phyloP scores from a whole-genome alignment of 2,113 vertebrate species.

The Alethe castanea region DNA sequence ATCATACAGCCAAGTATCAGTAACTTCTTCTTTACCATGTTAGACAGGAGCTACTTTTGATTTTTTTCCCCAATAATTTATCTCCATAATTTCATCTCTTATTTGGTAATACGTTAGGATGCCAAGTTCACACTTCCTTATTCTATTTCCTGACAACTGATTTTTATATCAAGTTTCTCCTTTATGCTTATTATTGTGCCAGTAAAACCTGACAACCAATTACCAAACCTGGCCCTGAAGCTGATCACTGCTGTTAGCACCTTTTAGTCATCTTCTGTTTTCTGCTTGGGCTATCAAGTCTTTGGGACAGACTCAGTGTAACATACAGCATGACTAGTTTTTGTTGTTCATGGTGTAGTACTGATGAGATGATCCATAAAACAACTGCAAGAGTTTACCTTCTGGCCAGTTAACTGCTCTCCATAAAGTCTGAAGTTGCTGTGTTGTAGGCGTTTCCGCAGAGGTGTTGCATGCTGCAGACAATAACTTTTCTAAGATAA shows the following conservation, averaged over 20 bases:
- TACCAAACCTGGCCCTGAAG: not conserved
- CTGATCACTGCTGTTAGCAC: not conserved
- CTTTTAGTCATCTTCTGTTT: not conserved
- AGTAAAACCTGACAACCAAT: not conserved
- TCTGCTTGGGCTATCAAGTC: not conserved
- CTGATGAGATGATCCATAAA: not conserved
- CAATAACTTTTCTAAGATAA: conserved; percentile 82
- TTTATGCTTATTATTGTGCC: not conserved
- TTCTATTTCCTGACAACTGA: not conserved
- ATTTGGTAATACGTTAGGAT: not conserved
- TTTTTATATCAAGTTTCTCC: not conserved
- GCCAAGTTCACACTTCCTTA: not conserved
- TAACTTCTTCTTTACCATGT: not conserved
- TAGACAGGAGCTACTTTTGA: not conserved
- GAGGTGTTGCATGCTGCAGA: conserved; percentile 72
- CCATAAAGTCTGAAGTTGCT: conserved; percentile 88
- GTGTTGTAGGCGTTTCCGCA: conserved; percentile 76
- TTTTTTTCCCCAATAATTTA: not conserved
- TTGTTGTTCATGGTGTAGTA: not conserved
- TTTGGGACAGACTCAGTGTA: not conserved
- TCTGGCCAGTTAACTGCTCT: conserved; percentile 93
- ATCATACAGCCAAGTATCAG: not conserved
- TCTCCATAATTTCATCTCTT: not conserved
- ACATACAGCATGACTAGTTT: not conserved
- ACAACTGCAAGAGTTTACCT: conserved; percentile 59